Conservation (phyloP, 2,888 invertebrate genomes). For the Cantharis flavilabris region DNA sequence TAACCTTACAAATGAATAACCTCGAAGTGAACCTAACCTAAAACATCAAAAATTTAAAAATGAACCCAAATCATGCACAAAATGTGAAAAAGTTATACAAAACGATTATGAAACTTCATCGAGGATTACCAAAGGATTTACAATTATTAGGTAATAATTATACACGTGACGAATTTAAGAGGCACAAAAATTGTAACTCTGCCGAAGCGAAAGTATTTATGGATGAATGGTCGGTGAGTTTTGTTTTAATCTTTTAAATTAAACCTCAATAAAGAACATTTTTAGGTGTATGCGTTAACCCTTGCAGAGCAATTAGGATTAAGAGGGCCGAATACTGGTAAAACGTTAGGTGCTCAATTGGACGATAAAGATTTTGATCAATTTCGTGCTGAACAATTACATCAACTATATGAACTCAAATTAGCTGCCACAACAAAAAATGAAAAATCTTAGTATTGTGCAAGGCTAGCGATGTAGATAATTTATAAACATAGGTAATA, state of each 20-base stretch:
- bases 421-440: constrained; percentile 60
- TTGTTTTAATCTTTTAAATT: constrained; percentile 47
- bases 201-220: constrained; percentile 78
- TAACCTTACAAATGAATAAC: neutral
- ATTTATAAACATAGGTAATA: neutral
- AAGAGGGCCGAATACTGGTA: constrained; percentile 59
- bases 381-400: constrained; percentile 81
- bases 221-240: constrained; percentile 84
- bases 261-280: constrained; percentile 37
- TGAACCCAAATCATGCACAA: constrained; percentile 50
- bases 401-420: constrained; percentile 83
- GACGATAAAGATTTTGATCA: constrained; percentile 66
- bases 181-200: constrained; percentile 76
- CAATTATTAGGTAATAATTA: constrained; percentile 63
- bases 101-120: constrained; percentile 63
- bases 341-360: constrained; percentile 67
- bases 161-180: constrained; percentile 74
- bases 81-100: constrained; percentile 64
- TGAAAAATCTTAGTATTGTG: neutral
- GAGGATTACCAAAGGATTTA: constrained; percentile 62
- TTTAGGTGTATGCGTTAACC: constrained; percentile 75
- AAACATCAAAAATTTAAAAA: neutral
- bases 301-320: constrained; percentile 71
- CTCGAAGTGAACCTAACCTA: neutral
- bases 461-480: neutral